Conservation (phyloP, 2,113 vertebrate species). For the Cryptomyrus ogoouensis region DNA sequence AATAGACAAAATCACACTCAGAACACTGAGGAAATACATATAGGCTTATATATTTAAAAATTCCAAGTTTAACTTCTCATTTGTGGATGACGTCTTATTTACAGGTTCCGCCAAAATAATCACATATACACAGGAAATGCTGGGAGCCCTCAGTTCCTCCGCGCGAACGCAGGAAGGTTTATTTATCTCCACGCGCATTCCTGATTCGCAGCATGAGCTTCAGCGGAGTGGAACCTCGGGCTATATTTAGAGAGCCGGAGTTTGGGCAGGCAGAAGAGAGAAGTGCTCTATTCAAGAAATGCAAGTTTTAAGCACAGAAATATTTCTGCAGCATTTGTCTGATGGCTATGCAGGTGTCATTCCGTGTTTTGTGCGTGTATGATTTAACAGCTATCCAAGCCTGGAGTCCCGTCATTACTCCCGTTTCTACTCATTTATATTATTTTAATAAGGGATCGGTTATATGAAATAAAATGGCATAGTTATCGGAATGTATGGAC, state of each 20-base stretch:
- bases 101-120: conserved; percentile 58
- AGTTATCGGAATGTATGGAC: neutral
- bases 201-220: conserved; percentile 68
- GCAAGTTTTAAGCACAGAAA: neutral
- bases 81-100: conserved; percentile 55
- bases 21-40: neutral
- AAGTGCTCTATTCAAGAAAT: neutral
- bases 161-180: conserved; percentile 87
- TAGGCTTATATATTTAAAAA: neutral
- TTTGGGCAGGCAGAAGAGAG: conserved; percentile 54
- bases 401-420: neutral
- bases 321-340: neutral
- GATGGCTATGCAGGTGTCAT: conserved; percentile 38
- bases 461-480: neutral
- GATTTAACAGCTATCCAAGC: neutral
- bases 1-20: neutral
- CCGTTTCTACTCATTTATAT: neutral
- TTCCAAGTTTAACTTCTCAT: conserved; percentile 15
- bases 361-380: neutral
- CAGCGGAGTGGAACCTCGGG: conserved; percentile 58
- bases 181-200: conserved; percentile 96
- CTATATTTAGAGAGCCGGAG: conserved; percentile 79
- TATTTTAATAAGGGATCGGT: neutral
- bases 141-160: conserved; percentile 64
- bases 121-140: conserved; percentile 66